A percentile compares a stretch with the other conserved stretches of the same genome.
Conservation (phyloP, 2,113 vertebrate genomes). For the Columba livia region DNA sequence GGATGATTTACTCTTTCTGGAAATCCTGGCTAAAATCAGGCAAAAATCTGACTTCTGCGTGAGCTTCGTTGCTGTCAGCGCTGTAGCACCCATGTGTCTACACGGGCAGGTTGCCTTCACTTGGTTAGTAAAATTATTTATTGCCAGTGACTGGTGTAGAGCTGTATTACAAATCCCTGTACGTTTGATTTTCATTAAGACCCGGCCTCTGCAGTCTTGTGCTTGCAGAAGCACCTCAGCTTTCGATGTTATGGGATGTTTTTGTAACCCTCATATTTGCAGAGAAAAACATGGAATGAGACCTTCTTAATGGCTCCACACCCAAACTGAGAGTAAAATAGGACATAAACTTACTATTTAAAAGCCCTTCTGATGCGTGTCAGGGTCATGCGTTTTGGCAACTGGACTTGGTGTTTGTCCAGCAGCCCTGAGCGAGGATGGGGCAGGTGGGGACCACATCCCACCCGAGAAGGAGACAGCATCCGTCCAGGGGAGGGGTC, state of each 20-base stretch:
- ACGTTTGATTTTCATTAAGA: neutral
- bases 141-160: neutral
- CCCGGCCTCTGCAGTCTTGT: neutral
- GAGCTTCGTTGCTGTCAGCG: neutral
- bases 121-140: neutral
- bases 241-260: neutral
- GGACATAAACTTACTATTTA: accelerated
- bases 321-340: neutral
- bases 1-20: neutral
- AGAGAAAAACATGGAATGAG: neutral
- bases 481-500: neutral
- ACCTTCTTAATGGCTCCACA: neutral
- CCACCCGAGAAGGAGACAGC: neutral
- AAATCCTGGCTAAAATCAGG: neutral
- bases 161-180: neutral
- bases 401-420: neutral
- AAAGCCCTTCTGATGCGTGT: neutral
- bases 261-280: neutral
- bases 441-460: neutral
- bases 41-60: neutral
- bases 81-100: neutral
- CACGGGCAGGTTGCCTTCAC: neutral
- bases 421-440: neutral
- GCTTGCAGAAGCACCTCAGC: neutral
- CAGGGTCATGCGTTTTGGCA: neutral